phyloP scores from a whole-genome alignment of 2,797 vertebrate genomes.

The Xiphorhynchus erythropygius region DNA sequence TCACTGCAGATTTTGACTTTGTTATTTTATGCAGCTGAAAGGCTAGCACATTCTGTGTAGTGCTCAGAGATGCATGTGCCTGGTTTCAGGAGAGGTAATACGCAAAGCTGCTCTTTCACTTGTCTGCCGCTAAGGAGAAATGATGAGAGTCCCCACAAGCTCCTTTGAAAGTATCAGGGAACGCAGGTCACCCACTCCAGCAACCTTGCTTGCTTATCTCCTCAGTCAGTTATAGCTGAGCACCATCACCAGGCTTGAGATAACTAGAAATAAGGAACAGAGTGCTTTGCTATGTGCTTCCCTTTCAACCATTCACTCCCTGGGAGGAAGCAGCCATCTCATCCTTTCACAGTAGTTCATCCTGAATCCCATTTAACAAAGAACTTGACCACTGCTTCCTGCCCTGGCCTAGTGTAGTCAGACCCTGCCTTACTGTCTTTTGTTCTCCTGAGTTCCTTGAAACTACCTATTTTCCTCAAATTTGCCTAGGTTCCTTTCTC shows the following conservation, averaged over 20 bases:
- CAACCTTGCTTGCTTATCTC: not conserved
- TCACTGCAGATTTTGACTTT: not conserved
- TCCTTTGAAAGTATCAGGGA: not conserved
- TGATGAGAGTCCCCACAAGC: not conserved
- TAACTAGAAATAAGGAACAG: not conserved
- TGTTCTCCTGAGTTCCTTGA: not conserved
- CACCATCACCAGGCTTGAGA: not conserved
- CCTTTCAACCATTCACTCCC: not conserved
- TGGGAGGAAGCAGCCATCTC: not conserved
- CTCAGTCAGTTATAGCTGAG: not conserved
- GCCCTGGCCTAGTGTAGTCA: not conserved
- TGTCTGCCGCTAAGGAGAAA: not conserved
- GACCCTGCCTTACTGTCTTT: not conserved
- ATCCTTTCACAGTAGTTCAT: not conserved
- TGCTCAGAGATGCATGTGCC: not conserved
- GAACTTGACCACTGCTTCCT: not conserved
- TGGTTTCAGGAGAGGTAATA: not conserved
- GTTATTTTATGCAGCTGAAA: not conserved
- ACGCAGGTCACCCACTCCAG: not conserved
- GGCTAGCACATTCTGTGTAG: not conserved
- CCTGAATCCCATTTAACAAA: not conserved
- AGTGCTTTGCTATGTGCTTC: not conserved
- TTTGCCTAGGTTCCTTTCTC: not conserved
- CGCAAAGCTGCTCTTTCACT: not conserved
- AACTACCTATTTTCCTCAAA: not conserved